Evolutionary conservation across 2,888 invertebrate genomes (phyloP).

Genomic region (Clanis bilineata): DNA sequence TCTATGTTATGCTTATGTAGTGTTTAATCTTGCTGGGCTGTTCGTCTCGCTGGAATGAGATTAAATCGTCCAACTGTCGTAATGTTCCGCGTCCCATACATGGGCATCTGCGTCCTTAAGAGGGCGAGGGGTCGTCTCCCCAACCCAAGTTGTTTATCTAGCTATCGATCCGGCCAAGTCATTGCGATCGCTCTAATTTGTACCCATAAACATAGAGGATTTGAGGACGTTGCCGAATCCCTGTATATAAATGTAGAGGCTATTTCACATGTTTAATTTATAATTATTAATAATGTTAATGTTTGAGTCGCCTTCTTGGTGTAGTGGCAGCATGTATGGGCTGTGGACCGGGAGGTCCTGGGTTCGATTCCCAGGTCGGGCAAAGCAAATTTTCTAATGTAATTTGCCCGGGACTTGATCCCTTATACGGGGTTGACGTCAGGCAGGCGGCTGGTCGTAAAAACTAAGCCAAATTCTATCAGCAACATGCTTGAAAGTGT

Average conservation of each 20-base stretch:
- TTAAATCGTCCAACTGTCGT: constrained; percentile 51
- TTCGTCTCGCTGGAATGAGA: constrained; percentile 42
- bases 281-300: too few relatives aligned
- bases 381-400: too few relatives aligned
- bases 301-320: too few relatives aligned
- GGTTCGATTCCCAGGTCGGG: too few relatives aligned
- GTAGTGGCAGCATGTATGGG: too few relatives aligned
- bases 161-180: constrained; percentile 61
- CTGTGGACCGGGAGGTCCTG: too few relatives aligned
- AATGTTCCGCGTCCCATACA: constrained; percentile 50
- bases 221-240: neutral
- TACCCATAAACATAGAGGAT: constrained; percentile 23
- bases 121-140: constrained; percentile 53
- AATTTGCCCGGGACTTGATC: too few relatives aligned
- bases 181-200: constrained; percentile 49
- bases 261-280: neutral
- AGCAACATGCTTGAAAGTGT: too few relatives aligned
- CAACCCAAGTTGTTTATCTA: constrained; percentile 68
- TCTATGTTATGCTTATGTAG: neutral
- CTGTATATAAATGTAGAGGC: neutral
- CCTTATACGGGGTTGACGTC: too few relatives aligned
- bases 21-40: constrained; percentile 24
- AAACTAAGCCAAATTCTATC: too few relatives aligned
- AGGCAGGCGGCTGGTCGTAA: too few relatives aligned
- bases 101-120: constrained; percentile 70